Base-by-base conservation (phyloP, 2,888 invertebrate species). In the Tachina fera region DNA sequence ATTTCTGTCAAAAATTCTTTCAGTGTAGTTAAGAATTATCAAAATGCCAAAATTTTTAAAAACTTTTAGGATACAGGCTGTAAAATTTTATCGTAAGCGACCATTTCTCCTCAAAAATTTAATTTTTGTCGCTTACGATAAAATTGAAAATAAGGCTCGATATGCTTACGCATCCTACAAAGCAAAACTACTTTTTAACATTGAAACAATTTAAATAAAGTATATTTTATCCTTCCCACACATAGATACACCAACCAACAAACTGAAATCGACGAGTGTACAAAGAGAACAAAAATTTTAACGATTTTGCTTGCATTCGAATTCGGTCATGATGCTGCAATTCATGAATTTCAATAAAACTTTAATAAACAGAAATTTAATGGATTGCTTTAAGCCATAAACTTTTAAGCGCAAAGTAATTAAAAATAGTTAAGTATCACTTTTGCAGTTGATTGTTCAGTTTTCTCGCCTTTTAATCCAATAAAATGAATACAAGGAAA, bases 391-490 rank as follows among this genome's bases (percentile, higher is more conserved):
- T 49, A 76, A 82, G 86, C 72, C 76, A 53, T 53, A 56, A 86
- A 86, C 79, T 83, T 83, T 85, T 82, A 67, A 83, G 67, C 71
- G 77, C 56, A 78, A 77, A 77, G 60, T 83, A 83, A 83, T 83
- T 83, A 83, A 82, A 82, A 83, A 83, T 68, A 74, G 65, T 83
- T 83, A 60, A 77, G 58, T 74, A 31, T 60, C 65, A 70, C 63
- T 76, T 70, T 31, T 53, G 31, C 22, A 56, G 41, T 76, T 63
- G 13, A n/a, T 56, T 61, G 13, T 58, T 47, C 16, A 11, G 47
- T 58, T 13, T 63, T n/a, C 47, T 3, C 22, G 31, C 9, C 31
- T 60, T 72, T 41, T 22, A 39, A 22, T 45, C 16, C 41, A 72
- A 65, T 13, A 47, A 74, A 31, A 53, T 47, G 5, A 72, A n/a